These are phyloP conservation scores for Lamellibrachia satsuma DNA, from an alignment of 2,888 invertebrate species.

Conservation along the genomic window DNA sequence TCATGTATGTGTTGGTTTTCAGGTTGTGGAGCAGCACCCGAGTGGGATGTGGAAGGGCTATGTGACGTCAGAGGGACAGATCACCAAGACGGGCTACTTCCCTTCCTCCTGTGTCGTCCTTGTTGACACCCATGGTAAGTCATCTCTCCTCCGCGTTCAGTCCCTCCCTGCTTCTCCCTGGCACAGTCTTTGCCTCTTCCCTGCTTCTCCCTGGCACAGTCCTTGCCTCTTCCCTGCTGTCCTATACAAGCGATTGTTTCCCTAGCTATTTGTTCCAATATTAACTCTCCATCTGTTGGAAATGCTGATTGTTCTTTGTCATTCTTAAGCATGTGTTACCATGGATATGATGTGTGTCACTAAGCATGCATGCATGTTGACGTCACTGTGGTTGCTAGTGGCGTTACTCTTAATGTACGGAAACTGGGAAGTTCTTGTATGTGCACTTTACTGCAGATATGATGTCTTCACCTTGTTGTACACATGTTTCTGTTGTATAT, in stretches of 20 bases:
- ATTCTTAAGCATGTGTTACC: neutral
- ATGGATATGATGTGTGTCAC: neutral
- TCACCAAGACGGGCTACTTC: constrained; percentile 65
- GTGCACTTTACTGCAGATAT: neutral
- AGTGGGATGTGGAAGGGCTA: constrained; percentile 65
- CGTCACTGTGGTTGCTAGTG: neutral
- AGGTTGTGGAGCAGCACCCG: constrained; percentile 64
- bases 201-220: neutral
- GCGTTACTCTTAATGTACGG: neutral
- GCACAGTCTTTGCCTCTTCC: neutral
- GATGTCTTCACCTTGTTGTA: neutral
- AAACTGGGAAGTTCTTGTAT: neutral
- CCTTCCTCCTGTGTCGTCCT: constrained; percentile 61
- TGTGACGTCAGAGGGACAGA: constrained; percentile 61
- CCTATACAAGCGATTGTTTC: neutral
- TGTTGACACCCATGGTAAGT: constrained; percentile 54
- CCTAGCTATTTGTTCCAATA: neutral
- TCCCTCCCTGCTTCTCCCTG: neutral
- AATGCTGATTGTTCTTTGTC: neutral
- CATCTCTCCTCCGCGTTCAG: neutral
- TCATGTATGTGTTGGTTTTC: constrained; percentile 34
- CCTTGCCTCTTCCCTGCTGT: neutral
- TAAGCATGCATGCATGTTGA: neutral
- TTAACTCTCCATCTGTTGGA: neutral
- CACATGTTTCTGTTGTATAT: neutral